A percentile compares a stretch with the other conserved stretches of the same genome.
These are phyloP conservation scores for Barypeithes pellucidus DNA, from an alignment of 2,888 invertebrate genomes.

Conservation along the genomic window DNA sequence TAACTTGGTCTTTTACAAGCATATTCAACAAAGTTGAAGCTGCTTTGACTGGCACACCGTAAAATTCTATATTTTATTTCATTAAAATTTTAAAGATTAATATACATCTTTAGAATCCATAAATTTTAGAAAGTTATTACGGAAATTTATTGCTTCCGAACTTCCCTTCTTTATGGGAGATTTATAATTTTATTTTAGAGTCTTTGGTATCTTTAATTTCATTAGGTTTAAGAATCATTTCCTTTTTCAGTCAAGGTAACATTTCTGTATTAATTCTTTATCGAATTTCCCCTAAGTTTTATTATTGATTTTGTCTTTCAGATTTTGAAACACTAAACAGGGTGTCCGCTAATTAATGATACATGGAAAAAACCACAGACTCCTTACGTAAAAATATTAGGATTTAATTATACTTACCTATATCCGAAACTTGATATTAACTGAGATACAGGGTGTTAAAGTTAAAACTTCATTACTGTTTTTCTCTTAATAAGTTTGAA, in stretches of 20 bases:
- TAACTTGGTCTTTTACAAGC: not conserved
- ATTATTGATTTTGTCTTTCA: too few relatives aligned
- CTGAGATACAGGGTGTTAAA: too few relatives aligned
- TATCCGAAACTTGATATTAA: too few relatives aligned
- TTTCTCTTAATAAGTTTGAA: too few relatives aligned
- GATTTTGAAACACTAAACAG: too few relatives aligned
- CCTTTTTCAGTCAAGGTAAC: not conserved
- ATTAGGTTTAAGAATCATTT: slow-evolving; percentile 5
- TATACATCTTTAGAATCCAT: slow-evolving; percentile 6
- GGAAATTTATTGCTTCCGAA: slow-evolving; percentile 15
- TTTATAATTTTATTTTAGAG: slow-evolving; percentile 20
- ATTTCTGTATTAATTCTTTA: too few relatives aligned
- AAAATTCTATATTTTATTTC: not conserved
- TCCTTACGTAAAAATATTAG: too few relatives aligned
- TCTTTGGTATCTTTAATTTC: slow-evolving; percentile 15
- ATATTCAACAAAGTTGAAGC: not conserved
- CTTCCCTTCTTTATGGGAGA: slow-evolving; percentile 13
- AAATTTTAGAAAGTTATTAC: slow-evolving; percentile 8
- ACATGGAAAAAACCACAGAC: too few relatives aligned
- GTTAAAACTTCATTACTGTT: too few relatives aligned
- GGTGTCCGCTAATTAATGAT: too few relatives aligned
- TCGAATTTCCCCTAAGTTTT: too few relatives aligned
- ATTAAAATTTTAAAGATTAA: slow-evolving; percentile 1
- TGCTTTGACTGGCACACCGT: not conserved
- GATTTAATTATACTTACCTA: too few relatives aligned